A percentile compares a stretch with the other conserved stretches of the same genome.
Conservation (phyloP, 2,797 vertebrate species). For the Aselliscus stoliczkanus region DNA sequence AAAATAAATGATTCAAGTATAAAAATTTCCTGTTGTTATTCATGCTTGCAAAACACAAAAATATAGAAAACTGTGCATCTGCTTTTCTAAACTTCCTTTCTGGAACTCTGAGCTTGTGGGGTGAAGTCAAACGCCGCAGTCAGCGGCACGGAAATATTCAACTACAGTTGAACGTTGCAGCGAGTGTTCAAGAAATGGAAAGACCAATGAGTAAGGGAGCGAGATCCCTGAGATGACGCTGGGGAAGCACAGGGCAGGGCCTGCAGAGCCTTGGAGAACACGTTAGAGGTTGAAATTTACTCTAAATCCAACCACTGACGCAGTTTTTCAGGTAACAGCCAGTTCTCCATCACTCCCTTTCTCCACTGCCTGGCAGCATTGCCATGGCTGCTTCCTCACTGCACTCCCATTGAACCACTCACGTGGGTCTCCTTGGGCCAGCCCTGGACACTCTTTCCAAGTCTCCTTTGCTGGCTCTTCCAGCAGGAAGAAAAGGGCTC, state of each 20-base stretch:
- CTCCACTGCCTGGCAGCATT: not conserved
- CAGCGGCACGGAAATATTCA: too few species aligned
- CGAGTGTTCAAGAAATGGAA: not conserved
- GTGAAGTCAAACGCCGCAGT: too few species aligned
- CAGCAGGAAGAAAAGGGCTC: not conserved
- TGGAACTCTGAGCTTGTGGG: too few species aligned
- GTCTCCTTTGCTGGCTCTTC: not conserved
- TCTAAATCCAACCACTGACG: not conserved
- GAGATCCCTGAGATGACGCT: not conserved
- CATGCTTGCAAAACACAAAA: too few species aligned
- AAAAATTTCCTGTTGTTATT: too few species aligned
- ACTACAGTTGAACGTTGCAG: too few species aligned
- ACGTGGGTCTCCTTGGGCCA: not conserved
- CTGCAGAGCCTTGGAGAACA: not conserved
- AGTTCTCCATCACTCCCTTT: not conserved
- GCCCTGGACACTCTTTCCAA: not conserved
- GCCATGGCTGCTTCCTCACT: not conserved
- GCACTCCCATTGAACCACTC: rapidly evolving
- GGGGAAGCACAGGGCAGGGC: too few species aligned
- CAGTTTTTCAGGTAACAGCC: not conserved
- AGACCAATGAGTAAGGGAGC: not conserved
- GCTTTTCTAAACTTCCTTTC: too few species aligned
- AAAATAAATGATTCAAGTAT: too few species aligned
- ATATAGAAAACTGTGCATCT: too few species aligned
- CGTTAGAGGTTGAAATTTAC: not conserved